Evolutionary conservation across 2,797 vertebrate species (phyloP), one percentile per base, ranked within the genome.

Genomic region (Halcyon chelicuti): DNA sequence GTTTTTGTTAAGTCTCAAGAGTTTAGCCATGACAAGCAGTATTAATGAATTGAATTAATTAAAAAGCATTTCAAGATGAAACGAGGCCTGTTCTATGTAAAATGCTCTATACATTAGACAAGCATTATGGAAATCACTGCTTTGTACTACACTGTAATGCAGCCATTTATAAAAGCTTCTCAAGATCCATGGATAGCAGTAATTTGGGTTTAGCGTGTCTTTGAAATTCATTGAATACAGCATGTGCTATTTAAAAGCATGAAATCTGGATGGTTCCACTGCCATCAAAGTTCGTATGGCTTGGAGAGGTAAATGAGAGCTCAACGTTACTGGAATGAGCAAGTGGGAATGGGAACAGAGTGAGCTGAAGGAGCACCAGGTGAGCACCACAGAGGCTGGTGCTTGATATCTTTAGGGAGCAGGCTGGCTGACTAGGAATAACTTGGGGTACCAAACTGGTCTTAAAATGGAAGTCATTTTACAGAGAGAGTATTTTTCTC

Each of bases 1-100:
- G 97, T 97, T 97, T 97, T 97, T 97, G 95, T 96, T 93, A 97
- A 97, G 96, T 98, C 97, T 97, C 96, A 93, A 86, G 97, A 97
- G 97, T 98, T 97, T 97, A 96, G 96, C 97, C 96, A 97, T 97
- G 96, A 97, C 95, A 93, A 97, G 97, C 97, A 93, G 92, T 98
- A 97, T 97, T 98, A 98, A 98, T 98, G 97, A 98, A 98, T 94
- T 96, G 97, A 98, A 97, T 98, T 98, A 98, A 98, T 98, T 98
- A 98, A 98, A 98, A 97, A 97, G 95, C 97, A 98, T 98, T 98
- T 98, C 97, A 96, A 98, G 97, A 98, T 98, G 97, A 98, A 98
- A 97, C 96, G 87, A 90, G 96, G 93, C 92, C 93, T 94, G 86
- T 95, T 96, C 96, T 95, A 91, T 96, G 96, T 95, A 97, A 96